Percentiles rank a stretch among this genome's conserved stretches.
These are phyloP conservation scores for Notodonta dromedarius DNA, from an alignment of 2,888 invertebrate species.

Conservation along the genomic window DNA sequence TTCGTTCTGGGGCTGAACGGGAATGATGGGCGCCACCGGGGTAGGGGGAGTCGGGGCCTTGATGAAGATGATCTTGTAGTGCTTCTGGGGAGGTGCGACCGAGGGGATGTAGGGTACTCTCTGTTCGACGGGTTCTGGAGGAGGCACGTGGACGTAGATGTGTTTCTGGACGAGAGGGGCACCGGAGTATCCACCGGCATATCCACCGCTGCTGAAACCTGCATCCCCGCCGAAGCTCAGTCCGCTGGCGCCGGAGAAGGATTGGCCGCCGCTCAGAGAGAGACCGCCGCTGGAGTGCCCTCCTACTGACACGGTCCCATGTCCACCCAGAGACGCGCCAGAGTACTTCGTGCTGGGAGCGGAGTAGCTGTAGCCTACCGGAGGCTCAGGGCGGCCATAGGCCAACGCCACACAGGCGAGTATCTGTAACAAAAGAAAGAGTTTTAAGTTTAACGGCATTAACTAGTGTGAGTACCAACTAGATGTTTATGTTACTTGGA, in stretches of 20 bases:
- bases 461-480: neutral
- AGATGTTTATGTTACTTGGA: neutral
- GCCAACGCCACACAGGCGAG: slow-evolving; percentile 79
- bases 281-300: slow-evolving; percentile 51
- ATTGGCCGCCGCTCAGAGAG: slow-evolving; percentile 37
- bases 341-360: slow-evolving; percentile 62
- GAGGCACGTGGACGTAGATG: slow-evolving; percentile 95
- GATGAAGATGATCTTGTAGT: slow-evolving; percentile 97
- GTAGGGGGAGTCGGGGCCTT: slow-evolving; percentile 94
- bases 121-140: slow-evolving; percentile 92
- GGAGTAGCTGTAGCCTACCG: slow-evolving; percentile 79
- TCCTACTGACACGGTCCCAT: slow-evolving; percentile 46
- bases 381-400: slow-evolving; percentile 79
- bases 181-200: slow-evolving; percentile 75
- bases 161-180: slow-evolving; percentile 91
- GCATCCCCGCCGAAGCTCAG: slow-evolving; percentile 56
- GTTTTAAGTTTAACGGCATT: slow-evolving; percentile 3
- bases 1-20: slow-evolving; percentile 91
- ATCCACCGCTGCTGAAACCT: slow-evolving; percentile 70
- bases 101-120: slow-evolving; percentile 86
- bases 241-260: slow-evolving; percentile 18
- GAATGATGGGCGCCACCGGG: slow-evolving; percentile 92
- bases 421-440: slow-evolving; percentile 61
- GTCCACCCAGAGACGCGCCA: slow-evolving; percentile 58
- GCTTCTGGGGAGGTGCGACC: slow-evolving; percentile 91